Evolutionary conservation across 2,888 invertebrate genomes (phyloP), one percentile per base, ranked within the genome.

Genomic region (Rhorus exstirpatorius): DNA sequence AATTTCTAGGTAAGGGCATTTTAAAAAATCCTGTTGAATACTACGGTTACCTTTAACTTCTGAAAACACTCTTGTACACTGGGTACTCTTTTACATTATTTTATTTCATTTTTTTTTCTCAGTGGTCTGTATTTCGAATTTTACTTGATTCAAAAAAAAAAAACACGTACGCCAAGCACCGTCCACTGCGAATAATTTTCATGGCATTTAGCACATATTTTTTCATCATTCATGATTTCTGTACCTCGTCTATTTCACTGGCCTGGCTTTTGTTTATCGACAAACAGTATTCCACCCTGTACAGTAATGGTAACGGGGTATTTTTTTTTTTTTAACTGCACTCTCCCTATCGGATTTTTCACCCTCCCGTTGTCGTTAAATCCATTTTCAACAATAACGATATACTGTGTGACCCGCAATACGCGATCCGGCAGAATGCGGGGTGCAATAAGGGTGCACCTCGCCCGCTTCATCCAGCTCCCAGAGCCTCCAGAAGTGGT

Each of bases 381-480:
- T 78, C 78, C 74, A 46, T 78, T 79, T 82, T 87, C 84, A 86
- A 83, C 86, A 80, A 84, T 87, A 88, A 88, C 88, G 88, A 88
- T 85, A 88, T 87, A 88, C 88, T 83, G 83, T 71, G 83, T 86
- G 88, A 87, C 86, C 88, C 88, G 88, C 88, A 89, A 88, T n/a
- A 67, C 72, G 67, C 63, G 70, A 87, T 84, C 82, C 58, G 53
- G 60, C 31, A 44, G 31, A 70, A 31, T 70, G 49, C 49, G 49
- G 44, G 85, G 86, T 87, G 83, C 88, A 87, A 49, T 67, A 46
- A 46, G 44, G 85, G 85, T 88, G 83, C 88, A 87, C 87, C 85
- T 38, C 31, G 24, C 49, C 41, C 70, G 53, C 41, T 38, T 41
- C 24, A 44, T 19, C 58, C 83, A 84, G 78, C 83, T 78, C 72